phyloP scores from a whole-genome alignment of 2,888 invertebrate species.

The Tetanocera ferruginea region DNA sequence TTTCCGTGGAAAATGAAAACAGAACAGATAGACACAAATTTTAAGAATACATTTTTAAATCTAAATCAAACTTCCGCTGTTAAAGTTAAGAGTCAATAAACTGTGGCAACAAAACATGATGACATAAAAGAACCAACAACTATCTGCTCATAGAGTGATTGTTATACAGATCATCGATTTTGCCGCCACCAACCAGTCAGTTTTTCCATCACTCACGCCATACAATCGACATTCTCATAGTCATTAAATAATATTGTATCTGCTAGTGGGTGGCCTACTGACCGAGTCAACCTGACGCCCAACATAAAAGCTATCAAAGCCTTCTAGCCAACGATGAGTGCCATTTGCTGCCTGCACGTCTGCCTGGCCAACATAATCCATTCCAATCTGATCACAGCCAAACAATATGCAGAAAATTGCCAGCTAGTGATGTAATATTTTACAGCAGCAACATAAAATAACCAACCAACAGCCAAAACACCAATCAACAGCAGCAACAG shows the following conservation, averaged over 20 bases:
- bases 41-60: no score
- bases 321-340: not conserved
- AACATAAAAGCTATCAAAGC: not conserved
- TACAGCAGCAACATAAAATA: slow-evolving; percentile 22
- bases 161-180: not conserved
- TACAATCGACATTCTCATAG: not conserved
- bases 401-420: slow-evolving; percentile 14
- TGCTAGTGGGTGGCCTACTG: slow-evolving; percentile 41
- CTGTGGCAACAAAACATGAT: no score
- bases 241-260: no score
- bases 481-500: not conserved
- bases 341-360: not conserved
- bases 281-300: slow-evolving; percentile 23
- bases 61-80: no score
- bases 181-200: not conserved
- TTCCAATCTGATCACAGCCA: not conserved
- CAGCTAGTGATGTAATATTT: slow-evolving; percentile 31
- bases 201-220: not conserved
- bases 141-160: not conserved
- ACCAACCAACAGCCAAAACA: not conserved
- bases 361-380: not conserved
- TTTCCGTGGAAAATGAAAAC: no score
- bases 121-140: no score
- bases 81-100: no score
- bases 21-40: no score